Evolutionary conservation across 2,797 vertebrate species (phyloP).

Genomic region (Hydrocynus forskahlii): DNA sequence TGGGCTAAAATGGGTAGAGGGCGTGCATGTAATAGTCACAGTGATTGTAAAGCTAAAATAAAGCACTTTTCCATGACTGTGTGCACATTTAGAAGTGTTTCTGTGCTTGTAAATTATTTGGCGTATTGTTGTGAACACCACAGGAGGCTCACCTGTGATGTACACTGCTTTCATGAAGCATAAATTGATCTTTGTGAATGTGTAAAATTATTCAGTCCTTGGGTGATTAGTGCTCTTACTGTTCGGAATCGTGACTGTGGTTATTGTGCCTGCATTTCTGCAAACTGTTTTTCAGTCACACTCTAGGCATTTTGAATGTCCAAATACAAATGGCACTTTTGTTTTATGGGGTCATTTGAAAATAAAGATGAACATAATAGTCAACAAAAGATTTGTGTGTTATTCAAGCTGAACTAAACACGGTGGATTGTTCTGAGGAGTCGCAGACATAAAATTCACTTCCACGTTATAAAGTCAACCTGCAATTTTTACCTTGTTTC

Average conservation of each 20-base stretch:
- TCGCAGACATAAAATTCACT: too few relatives aligned
- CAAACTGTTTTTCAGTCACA: not conserved
- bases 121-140: not conserved
- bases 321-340: not conserved
- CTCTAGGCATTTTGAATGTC: not conserved
- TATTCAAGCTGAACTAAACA: not conserved
- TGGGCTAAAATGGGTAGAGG: not conserved
- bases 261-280: conserved; percentile 18
- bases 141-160: not conserved
- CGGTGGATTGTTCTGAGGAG: not conserved
- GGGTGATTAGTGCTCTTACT: conserved; percentile 27
- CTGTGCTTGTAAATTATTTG: conserved; percentile 16
- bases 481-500: not conserved
- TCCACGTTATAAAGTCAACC: not conserved
- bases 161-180: not conserved
- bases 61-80: not conserved
- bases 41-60: not conserved
- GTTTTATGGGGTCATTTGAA: not conserved
- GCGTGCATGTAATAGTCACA: not conserved
- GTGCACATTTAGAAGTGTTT: conserved; percentile 9
- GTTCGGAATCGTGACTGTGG: conserved; percentile 7
- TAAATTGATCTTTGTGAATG: not conserved
- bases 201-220: conserved; percentile 32
- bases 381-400: not conserved
- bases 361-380: conserved; percentile 10